Percentiles rank a stretch among this genome's conserved stretches.
Conservation (phyloP, 2,797 vertebrate genomes). For the Dryobates pubescens region DNA sequence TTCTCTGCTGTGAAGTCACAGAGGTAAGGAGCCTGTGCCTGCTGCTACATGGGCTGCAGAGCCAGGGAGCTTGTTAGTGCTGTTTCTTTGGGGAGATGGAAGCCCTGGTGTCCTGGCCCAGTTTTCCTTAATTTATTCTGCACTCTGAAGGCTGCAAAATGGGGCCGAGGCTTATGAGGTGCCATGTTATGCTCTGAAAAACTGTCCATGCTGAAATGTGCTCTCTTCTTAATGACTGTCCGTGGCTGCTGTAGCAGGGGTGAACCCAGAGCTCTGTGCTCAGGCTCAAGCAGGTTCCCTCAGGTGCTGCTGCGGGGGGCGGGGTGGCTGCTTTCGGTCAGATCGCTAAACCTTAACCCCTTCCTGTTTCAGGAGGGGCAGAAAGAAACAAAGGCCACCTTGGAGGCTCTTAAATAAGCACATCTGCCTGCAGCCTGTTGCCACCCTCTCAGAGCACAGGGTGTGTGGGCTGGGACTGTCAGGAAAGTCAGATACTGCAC, state of each 20-base stretch:
- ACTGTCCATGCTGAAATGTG: constrained; percentile 37
- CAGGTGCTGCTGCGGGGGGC: not conserved
- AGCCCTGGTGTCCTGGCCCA: constrained; percentile 63
- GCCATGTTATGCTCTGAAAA: constrained; percentile 46
- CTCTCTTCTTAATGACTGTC: constrained; percentile 21
- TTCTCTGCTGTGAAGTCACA: constrained; percentile 92
- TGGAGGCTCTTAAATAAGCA: not conserved
- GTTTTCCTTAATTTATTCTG: constrained; percentile 74
- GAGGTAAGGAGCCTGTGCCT: constrained; percentile 81
- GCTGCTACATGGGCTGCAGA: constrained; percentile 27
- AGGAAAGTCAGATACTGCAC: not conserved
- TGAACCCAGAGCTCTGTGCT: not conserved
- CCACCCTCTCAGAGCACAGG: not conserved
- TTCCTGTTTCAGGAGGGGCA: not conserved
- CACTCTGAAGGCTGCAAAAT: constrained; percentile 60
- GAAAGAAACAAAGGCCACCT: not conserved
- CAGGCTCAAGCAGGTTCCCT: not conserved
- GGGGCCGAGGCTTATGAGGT: constrained; percentile 67
- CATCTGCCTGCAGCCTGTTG: not conserved
- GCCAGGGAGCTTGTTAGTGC: constrained; percentile 45
- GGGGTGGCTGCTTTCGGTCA: not conserved
- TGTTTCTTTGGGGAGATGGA: constrained; percentile 51
- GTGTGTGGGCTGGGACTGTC: not conserved
- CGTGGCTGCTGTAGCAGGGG: not conserved
- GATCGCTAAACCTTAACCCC: not conserved